phyloP scores from a whole-genome alignment of 2,888 invertebrate genomes.

The Drosophila kambysellisi region DNA sequence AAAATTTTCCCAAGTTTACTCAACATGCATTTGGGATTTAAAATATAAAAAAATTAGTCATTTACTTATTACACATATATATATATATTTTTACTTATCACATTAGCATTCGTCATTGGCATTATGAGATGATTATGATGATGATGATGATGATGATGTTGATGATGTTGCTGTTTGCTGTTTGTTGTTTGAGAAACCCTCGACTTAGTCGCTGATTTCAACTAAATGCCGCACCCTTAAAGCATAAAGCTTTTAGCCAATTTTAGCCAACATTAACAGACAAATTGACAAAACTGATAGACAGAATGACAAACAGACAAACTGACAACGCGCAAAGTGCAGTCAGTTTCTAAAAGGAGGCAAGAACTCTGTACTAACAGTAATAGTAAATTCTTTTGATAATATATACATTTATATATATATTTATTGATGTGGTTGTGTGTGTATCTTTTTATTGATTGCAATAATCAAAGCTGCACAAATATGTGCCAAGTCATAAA shows the following conservation, averaged over 20 bases:
- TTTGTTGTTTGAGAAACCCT: conserved; percentile 36
- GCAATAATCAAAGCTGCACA: conserved; percentile 74
- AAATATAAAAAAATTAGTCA: background rate
- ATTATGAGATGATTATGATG: conserved; percentile 12
- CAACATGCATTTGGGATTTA: background rate
- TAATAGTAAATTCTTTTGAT: conserved; percentile 13
- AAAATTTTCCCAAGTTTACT: background rate
- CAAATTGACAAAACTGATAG: conserved; percentile 17
- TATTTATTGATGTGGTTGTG: background rate
- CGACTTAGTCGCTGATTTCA: conserved; percentile 25
- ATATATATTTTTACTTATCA: background rate
- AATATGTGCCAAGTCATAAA: conserved; percentile 73
- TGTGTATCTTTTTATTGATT: conserved; percentile 37
- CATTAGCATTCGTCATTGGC: conserved; percentile 37
- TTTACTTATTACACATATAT: background rate
- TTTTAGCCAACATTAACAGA: conserved; percentile 25
- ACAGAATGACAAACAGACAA: conserved; percentile 14
- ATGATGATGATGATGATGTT: conserved; percentile 7
- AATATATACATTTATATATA: background rate
- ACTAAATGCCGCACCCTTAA: conserved; percentile 44
- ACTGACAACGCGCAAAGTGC: conserved; percentile 35
- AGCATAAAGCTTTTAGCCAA: conserved; percentile 46
- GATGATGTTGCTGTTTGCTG: conserved; percentile 1
- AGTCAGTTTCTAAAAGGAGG: conserved; percentile 6
- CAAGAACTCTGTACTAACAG: conserved; percentile 1